Conservation (phyloP, 2,888 invertebrate genomes). For the Pyrochroa serraticornis region DNA sequence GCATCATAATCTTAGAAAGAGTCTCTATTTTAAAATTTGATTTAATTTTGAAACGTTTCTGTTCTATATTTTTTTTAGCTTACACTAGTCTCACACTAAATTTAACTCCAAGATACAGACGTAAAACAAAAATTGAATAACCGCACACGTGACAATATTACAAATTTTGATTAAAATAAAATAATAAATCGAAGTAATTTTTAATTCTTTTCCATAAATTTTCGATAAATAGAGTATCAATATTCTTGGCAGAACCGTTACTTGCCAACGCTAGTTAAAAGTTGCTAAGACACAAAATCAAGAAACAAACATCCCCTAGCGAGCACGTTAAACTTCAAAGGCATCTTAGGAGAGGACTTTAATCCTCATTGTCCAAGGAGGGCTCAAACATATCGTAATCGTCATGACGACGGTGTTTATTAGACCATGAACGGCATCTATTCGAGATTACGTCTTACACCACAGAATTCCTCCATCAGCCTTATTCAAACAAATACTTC, state of each 20-base stretch:
- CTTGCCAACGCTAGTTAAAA: conserved; percentile 20
- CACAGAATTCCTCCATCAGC: not conserved
- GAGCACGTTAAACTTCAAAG: conserved; percentile 27
- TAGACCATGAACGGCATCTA: conserved; percentile 20
- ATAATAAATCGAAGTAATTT: no score
- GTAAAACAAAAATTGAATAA: no score
- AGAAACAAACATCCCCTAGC: conserved; percentile 38
- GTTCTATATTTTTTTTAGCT: no score
- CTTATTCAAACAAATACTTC: not conserved
- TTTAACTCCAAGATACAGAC: no score
- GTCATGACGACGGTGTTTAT: conserved; percentile 25
- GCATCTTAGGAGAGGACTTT: conserved; percentile 21
- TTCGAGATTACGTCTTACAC: conserved; percentile 14
- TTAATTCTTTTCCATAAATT: no score
- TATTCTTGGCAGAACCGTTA: not conserved
- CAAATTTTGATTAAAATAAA: no score
- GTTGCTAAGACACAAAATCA: conserved; percentile 41
- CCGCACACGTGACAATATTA: no score
- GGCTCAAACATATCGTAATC: conserved; percentile 14
- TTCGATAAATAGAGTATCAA: no score
- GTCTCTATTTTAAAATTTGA: no score
- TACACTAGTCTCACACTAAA: no score
- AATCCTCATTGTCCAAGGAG: conserved; percentile 31
- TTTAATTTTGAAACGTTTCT: no score
- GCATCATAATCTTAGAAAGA: no score